Evolutionary conservation across 2,888 invertebrate genomes (phyloP), one percentile per base, ranked within the genome.

Genomic region (Hesperia comma): DNA sequence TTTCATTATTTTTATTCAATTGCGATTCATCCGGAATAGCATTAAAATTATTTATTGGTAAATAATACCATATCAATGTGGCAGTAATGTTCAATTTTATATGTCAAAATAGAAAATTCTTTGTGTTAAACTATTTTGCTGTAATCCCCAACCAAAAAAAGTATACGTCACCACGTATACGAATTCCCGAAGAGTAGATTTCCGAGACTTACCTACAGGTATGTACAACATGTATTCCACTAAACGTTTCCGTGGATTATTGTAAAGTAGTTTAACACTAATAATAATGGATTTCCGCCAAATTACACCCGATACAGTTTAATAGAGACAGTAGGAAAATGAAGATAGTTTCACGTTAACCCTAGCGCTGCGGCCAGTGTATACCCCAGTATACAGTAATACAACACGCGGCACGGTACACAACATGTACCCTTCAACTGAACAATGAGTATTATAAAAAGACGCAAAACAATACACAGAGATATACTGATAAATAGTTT

Each of bases 21-120:
- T 84, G 77, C 81, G 86, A 83, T 87, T 83, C 81, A 84, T 84
- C 79, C 77, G 80, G 86, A 88, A 88, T 86, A 87, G 6, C 85
- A 85, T 86, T 82, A 81, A 79, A 79, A 79, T 75, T 68, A 67
- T 49, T 15, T 63, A 4, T 57, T 15, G 26, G 26, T 57, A 57
- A 21, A 49, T 37, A 19, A 17, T 55, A 56, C 32, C 41, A 17
- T 10, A 61, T 10, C 43, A 33, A 33, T 41, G 56, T 37, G 21
- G 14, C 51, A 41, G 33, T 33, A 37, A 56, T 10, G 21, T 55
- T 55, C 46, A 56, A 55, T 49, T 51, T 46, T 33, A 46, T 32
- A 26, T 12, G 21, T 10, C 49, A 40, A 19, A 61, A 32, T 53
- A 49, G 17, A 46, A 46, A 14, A 10, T 10, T 37, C 12, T 8